phyloP scores from a whole-genome alignment of 1,140 invertebrate genomes.

The Drosophila parabipectinata region DNA sequence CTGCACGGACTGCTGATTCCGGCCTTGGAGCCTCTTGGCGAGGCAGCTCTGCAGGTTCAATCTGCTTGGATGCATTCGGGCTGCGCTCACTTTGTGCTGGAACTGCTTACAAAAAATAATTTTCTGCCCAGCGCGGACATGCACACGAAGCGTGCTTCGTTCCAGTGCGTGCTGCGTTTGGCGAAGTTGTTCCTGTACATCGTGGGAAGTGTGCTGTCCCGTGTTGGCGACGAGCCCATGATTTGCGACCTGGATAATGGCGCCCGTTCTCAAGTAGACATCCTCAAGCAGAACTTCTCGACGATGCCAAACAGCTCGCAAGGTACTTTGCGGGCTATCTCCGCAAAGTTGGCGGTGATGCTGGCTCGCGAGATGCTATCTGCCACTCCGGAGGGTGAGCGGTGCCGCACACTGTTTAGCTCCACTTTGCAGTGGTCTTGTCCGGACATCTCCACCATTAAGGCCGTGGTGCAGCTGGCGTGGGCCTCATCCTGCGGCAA shows the following conservation, averaged over 20 bases:
- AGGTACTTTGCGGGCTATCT: constrained; percentile 89
- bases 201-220: constrained; percentile 88
- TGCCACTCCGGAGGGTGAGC: constrained; percentile 84
- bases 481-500: constrained; percentile 91
- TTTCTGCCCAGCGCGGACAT: constrained; percentile 93
- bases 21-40: constrained; percentile 91
- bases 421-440: constrained; percentile 87
- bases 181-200: constrained; percentile 95
- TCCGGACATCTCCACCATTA: constrained; percentile 88
- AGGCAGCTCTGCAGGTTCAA: constrained; percentile 94
- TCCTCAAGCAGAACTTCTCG: constrained; percentile 84
- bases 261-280: constrained; percentile 80
- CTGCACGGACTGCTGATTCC: constrained; percentile 97
- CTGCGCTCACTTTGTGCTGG: constrained; percentile 91
- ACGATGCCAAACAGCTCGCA: constrained; percentile 85
- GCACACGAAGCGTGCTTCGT: constrained; percentile 92
- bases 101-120: constrained; percentile 94
- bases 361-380: constrained; percentile 86
- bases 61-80: constrained; percentile 90
- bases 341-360: constrained; percentile 89
- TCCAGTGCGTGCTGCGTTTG: constrained; percentile 94
- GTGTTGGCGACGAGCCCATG: constrained; percentile 80
- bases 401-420: constrained; percentile 85
- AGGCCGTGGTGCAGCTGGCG: constrained; percentile 90
- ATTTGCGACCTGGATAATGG: constrained; percentile 71